phyloP scores from a whole-genome alignment of 2,113 vertebrate species.

The Apus apus region DNA sequence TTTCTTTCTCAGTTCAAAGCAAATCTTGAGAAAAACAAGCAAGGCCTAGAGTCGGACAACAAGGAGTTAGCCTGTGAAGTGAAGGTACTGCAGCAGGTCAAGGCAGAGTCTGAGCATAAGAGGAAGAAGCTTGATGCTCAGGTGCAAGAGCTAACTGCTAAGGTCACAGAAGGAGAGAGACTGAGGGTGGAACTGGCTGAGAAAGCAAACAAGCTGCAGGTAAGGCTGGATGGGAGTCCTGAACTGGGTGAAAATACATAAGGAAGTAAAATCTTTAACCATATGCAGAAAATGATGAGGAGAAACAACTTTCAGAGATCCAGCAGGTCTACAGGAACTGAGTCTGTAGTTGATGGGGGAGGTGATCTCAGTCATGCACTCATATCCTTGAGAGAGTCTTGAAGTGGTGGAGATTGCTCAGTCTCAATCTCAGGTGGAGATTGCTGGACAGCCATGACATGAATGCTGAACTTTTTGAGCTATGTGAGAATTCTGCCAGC shows the following conservation, averaged over 20 bases:
- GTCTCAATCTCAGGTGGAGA: background rate
- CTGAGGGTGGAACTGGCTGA: slow-evolving; percentile 86
- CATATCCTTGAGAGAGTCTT: rapidly evolving
- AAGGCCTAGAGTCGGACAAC: slow-evolving; percentile 92
- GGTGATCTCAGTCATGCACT: background rate
- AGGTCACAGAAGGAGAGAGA: slow-evolving; percentile 87
- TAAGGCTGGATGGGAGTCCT: slow-evolving; percentile 43
- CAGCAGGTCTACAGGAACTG: background rate
- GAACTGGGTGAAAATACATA: background rate
- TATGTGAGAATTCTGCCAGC: background rate
- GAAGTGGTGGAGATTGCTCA: too few relatives aligned
- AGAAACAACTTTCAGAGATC: background rate
- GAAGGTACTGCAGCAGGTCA: slow-evolving; percentile 91
- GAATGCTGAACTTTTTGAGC: background rate
- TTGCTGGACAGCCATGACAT: background rate
- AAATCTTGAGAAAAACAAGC: slow-evolving; percentile 96
- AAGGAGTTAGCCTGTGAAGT: slow-evolving; percentile 92
- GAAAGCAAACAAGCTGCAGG: slow-evolving; percentile 91
- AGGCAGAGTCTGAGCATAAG: slow-evolving; percentile 91
- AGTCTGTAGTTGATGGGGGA: background rate
- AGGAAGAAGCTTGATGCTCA: slow-evolving; percentile 94
- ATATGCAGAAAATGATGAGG: background rate
- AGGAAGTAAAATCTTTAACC: background rate
- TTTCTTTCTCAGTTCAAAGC: slow-evolving; percentile 84
- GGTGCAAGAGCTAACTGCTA: slow-evolving; percentile 88